These are phyloP conservation scores for Gasterosteus aculeatus DNA, from an alignment of 2,113 vertebrate species.

Conservation along the genomic window DNA sequence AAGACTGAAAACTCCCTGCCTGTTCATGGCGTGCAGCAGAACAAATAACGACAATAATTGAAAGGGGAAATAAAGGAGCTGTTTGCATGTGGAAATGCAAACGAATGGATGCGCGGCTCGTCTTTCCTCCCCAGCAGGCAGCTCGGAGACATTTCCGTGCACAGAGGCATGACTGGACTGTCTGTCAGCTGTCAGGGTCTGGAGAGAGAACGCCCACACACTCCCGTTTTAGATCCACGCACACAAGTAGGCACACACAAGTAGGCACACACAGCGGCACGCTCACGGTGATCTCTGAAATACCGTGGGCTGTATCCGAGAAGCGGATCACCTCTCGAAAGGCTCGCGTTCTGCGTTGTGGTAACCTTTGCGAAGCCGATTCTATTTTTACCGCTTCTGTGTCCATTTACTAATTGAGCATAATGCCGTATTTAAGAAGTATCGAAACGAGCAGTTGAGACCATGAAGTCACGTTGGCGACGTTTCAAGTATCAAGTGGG, in stretches of 20 bases:
- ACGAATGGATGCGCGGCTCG: conserved; percentile 12
- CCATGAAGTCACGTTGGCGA: not conserved
- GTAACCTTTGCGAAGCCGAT: no score
- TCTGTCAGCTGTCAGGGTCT: conserved; percentile 53
- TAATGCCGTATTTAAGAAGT: not conserved
- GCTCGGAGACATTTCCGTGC: conserved; percentile 43
- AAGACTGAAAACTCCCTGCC: not conserved
- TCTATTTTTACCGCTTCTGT: no score
- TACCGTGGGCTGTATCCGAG: not conserved
- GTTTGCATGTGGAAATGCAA: conserved; percentile 8
- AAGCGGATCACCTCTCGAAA: not conserved
- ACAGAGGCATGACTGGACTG: conserved; percentile 56
- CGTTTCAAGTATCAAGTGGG: not conserved
- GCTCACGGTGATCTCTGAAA: conserved; percentile 30
- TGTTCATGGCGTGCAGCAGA: not conserved
- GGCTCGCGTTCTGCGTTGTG: not conserved
- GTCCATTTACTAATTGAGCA: no score
- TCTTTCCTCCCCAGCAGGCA: not conserved
- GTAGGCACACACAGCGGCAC: not conserved
- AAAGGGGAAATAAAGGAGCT: not conserved
- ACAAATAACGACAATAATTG: conserved; percentile 5
- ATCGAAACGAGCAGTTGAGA: not conserved
- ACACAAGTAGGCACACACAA: conserved; percentile 6
- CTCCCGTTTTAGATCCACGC: conserved; percentile 51
- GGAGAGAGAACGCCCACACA: conserved; percentile 55